Evolutionary conservation across 1,140 invertebrate genomes (phyloP).

Genomic region (Zophobas morio): DNA sequence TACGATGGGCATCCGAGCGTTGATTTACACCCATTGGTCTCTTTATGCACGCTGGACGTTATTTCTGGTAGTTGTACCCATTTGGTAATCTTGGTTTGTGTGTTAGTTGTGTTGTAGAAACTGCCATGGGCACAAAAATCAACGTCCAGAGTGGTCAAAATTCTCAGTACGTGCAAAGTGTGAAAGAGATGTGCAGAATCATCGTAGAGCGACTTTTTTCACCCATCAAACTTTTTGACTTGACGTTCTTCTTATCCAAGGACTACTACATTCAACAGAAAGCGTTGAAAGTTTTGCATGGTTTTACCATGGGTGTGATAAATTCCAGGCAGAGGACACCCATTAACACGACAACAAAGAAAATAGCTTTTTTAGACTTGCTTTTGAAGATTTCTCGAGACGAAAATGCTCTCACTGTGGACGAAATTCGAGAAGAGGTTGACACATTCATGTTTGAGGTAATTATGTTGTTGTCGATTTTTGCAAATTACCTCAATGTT

Average conservation of each 20-base stretch:
- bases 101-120: constrained; percentile 12
- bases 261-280: constrained; percentile 15
- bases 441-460: constrained; percentile 68
- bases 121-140: constrained; percentile 7
- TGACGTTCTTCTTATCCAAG: neutral
- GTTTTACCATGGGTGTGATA: constrained; percentile 8
- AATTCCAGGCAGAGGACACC: constrained; percentile 29
- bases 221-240: constrained; percentile 11
- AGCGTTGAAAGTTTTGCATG: constrained; percentile 16
- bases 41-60: constrained; percentile 7
- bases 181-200: constrained; percentile 36
- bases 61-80: constrained; percentile 38
- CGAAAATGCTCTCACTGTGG: constrained; percentile 62
- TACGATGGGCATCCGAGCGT: constrained; percentile 53
- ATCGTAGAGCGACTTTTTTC: constrained; percentile 1
- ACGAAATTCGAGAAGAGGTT: too few species aligned
- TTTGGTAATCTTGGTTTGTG: too few species aligned
- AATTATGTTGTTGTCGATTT: constrained; percentile 12
- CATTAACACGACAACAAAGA: constrained; percentile 67
- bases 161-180: constrained; percentile 34
- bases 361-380: constrained; percentile 16
- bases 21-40: constrained; percentile 47
- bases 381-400: constrained; percentile 54
- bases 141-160: constrained; percentile 16
- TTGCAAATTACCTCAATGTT: constrained; percentile 10